Percentiles rank a stretch among this genome's conserved stretches.
Conservation (phyloP, 1,140 invertebrate genomes). For the Thereuonema tuberculata region DNA sequence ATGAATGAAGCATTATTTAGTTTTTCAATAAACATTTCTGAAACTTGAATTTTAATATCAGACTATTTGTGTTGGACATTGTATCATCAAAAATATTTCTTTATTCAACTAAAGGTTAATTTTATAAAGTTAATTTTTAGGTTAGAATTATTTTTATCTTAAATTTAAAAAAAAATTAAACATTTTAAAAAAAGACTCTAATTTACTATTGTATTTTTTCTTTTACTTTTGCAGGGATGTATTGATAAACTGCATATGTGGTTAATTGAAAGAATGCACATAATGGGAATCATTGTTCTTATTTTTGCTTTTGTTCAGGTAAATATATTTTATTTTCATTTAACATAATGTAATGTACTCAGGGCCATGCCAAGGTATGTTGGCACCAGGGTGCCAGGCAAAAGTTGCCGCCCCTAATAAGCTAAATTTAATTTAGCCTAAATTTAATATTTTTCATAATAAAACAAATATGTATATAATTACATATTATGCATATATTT, state of each 20-base stretch:
- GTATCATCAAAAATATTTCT: no score
- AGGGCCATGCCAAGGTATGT: no score
- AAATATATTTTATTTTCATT: constrained; percentile 6
- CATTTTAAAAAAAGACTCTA: constrained; percentile 16
- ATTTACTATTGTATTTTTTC: neutral
- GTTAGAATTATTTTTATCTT: neutral
- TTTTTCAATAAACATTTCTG: no score
- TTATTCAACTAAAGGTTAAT: no score
- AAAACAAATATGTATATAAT: no score
- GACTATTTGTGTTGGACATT: constrained; percentile 24
- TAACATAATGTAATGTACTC: no score
- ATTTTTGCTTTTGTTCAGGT: constrained; percentile 53
- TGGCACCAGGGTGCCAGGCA: no score
- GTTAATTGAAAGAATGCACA: constrained; percentile 50
- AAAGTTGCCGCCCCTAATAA: no score
- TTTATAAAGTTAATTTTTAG: constrained; percentile 1
- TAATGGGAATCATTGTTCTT: constrained; percentile 52
- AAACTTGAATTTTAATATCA: constrained; percentile 18
- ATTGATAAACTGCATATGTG: constrained; percentile 48
- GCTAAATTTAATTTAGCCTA: no score
- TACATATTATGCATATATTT: no score
- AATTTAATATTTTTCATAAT: no score
- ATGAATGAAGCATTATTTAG: no score
- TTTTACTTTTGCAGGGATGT: constrained; percentile 43
- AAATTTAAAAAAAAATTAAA: constrained; percentile 9